Percentiles rank a stretch among this genome's conserved stretches.
Conservation (phyloP, 2,797 vertebrate species). For the Sebastolobus altivelis region DNA sequence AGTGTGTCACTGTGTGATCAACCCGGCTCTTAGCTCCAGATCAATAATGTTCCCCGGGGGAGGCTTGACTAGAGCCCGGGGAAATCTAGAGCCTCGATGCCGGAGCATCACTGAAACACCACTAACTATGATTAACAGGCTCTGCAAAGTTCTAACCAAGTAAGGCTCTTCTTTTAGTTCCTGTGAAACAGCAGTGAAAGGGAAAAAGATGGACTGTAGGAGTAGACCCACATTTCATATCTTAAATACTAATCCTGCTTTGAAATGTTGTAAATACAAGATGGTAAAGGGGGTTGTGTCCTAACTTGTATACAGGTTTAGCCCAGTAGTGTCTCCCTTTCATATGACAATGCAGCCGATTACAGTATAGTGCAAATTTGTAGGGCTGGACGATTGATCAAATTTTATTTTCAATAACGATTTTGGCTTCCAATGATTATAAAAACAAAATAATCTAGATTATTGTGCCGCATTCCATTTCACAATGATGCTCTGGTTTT, state of each 20-base stretch:
- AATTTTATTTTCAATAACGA: background rate
- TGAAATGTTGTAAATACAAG: background rate
- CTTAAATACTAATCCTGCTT: background rate
- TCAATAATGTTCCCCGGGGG: conserved; percentile 52
- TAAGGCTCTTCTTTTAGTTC: background rate
- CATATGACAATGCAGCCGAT: background rate
- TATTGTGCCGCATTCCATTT: background rate
- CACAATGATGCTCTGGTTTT: background rate
- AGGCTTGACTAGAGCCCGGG: conserved; percentile 38
- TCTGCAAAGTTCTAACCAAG: background rate
- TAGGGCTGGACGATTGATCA: too few relatives aligned
- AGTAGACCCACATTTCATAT: background rate
- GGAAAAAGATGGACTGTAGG: background rate
- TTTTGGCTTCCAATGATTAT: background rate
- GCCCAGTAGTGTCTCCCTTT: background rate
- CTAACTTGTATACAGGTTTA: background rate
- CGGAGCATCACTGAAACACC: conserved; percentile 11
- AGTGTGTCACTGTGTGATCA: conserved; percentile 52
- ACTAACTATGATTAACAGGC: conserved; percentile 18
- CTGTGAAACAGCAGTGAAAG: background rate
- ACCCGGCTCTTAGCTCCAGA: conserved; percentile 40
- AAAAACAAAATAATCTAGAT: background rate
- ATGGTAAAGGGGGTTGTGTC: background rate
- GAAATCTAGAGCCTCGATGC: conserved; percentile 7
- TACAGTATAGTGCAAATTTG: background rate